These are phyloP conservation scores for Oreochromis niloticus DNA, from an alignment of 2,113 vertebrate genomes.

Conservation along the genomic window DNA sequence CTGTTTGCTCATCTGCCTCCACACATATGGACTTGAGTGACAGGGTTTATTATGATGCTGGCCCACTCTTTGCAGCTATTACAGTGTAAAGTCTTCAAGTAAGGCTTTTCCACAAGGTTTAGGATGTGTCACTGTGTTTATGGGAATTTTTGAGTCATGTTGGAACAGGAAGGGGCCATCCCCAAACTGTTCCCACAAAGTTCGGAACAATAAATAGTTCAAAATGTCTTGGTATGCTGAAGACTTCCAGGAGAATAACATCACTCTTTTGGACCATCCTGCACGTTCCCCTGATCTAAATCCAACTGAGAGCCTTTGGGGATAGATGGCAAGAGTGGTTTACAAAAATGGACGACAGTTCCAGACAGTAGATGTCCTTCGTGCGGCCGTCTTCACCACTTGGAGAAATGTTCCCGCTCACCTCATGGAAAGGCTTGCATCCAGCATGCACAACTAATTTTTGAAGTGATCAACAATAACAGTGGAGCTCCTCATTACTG, in stretches of 20 bases:
- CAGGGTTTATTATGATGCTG: neutral
- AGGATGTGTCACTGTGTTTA: neutral
- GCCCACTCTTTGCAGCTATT: neutral
- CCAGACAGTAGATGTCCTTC: neutral
- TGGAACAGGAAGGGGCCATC: neutral
- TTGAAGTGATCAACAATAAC: neutral
- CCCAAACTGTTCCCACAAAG: neutral
- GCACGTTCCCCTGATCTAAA: neutral
- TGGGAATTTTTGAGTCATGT: neutral
- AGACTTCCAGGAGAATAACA: neutral
- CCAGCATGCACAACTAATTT: fast-evolving
- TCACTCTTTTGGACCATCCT: neutral
- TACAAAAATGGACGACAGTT: neutral
- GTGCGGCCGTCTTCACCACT: neutral
- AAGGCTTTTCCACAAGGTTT: neutral
- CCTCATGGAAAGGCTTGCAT: neutral
- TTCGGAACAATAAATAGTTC: neutral
- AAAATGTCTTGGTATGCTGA: neutral
- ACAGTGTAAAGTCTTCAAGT: neutral
- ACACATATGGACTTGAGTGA: neutral
- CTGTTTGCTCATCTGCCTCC: neutral
- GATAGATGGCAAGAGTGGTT: neutral
- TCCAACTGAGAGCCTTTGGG: neutral
- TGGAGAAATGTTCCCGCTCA: neutral
- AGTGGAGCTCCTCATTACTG: neutral